Conservation (phyloP, 2,888 invertebrate genomes). For the Acanthosepion pharaonis region DNA sequence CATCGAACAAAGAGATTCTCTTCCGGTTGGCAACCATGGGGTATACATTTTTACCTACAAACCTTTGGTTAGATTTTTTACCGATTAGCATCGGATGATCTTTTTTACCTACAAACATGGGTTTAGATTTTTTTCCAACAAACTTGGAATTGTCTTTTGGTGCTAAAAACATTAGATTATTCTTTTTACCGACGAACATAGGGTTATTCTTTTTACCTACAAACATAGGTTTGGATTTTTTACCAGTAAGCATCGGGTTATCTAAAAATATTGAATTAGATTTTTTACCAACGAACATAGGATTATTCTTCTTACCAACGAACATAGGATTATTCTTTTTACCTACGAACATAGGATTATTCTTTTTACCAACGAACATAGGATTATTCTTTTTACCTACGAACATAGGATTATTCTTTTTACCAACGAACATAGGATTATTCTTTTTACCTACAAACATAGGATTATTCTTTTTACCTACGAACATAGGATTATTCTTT, state of each 20-base stretch:
- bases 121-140: neutral
- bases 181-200: neutral
- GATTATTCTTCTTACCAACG: neutral
- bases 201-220: neutral
- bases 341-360: neutral
- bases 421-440: neutral
- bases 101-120: neutral
- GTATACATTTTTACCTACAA: neutral
- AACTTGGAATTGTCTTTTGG: neutral
- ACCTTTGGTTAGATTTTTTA: neutral
- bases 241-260: neutral
- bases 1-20: neutral
- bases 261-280: neutral
- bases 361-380: neutral
- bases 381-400: neutral
- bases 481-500: neutral
- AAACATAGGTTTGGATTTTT: neutral
- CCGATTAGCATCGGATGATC: neutral
- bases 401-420: neutral
- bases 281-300: neutral
- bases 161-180: neutral
- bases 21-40: neutral
- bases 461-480: neutral
- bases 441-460: neutral
- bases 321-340: neutral